Evolutionary conservation across 2,113 vertebrate genomes (phyloP).

Genomic region (Tetraodon nigroviridis): DNA sequence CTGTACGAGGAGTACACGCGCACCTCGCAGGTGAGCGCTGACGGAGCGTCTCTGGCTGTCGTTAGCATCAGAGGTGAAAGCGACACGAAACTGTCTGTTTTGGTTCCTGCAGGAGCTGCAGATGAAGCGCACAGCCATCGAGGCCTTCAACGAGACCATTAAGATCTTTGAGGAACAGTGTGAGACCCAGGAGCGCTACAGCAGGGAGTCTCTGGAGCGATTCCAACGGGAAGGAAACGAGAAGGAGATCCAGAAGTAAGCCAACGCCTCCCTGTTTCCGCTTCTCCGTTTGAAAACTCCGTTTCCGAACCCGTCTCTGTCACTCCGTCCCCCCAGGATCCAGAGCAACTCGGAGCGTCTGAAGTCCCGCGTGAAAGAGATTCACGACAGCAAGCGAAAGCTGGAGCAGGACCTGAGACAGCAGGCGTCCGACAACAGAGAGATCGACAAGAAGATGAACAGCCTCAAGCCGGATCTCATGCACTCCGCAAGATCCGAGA

Average conservation of each 20-base stretch:
- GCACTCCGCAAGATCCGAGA: constrained; percentile 97
- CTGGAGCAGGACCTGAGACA: constrained; percentile 93
- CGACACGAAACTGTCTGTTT: not conserved
- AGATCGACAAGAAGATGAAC: constrained; percentile 99
- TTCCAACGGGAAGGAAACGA: constrained; percentile 96
- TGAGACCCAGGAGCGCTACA: constrained; percentile 96
- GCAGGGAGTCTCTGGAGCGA: constrained; percentile 95
- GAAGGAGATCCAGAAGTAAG: constrained; percentile 94
- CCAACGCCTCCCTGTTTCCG: not conserved
- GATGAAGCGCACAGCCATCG: constrained; percentile 98
- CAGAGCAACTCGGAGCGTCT: constrained; percentile 96
- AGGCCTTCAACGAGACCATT: constrained; percentile 98
- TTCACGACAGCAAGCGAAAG: constrained; percentile 90
- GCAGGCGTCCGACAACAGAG: constrained; percentile 92
- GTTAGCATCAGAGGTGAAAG: no score
- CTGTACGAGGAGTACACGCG: constrained; percentile 97
- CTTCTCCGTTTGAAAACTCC: not conserved
- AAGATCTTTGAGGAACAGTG: constrained; percentile 99
- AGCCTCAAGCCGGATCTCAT: constrained; percentile 98
- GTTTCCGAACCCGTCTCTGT: not conserved
- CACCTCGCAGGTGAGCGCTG: constrained; percentile 84
- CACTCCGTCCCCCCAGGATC: constrained; percentile 69
- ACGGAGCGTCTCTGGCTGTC: no score
- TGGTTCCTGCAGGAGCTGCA: constrained; percentile 84
- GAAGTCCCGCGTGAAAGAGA: constrained; percentile 96